Evolutionary conservation across 2,888 invertebrate genomes (phyloP), one percentile per base, ranked within the genome.

Genomic region (Myopa testacea): DNA sequence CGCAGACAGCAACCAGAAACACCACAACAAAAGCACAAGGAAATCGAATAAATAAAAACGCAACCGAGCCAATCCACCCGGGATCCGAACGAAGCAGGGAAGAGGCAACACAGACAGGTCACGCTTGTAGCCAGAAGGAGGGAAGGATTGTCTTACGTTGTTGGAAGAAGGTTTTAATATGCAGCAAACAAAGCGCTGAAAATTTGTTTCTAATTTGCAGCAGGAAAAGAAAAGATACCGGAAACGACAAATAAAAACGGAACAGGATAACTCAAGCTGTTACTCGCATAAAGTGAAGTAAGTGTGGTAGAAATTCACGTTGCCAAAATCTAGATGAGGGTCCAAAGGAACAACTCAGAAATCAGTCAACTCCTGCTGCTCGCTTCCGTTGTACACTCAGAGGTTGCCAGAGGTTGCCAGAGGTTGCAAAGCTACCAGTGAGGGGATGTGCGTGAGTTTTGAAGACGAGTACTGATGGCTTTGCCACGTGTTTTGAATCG

Each of bases 141-240:
- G 4, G 55, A n/a, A 5, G n/a, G 45, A 10, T 10, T 6, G 14
- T 19, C 63, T 16, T n/a, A 4, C 55, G 14, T 55, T 55, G 55
- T n/a, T n/a, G 55, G n/a, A 16, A 26, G 38, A 62, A 45, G 26
- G 40, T 45, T 45, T 74, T 74, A 74, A 65, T 74, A 74, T 74
- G 74, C 74, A 52, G 52, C 74, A 50, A 52, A 52, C 52, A 19
- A 50, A 50, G 37, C 52, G 38, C 37, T 50, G 37, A 72, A 72
- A 63, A 74, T 74, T 74, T 74, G 74, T 74, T 74, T 63, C 26
- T 65, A 65, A 74, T 74, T 74, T 65, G 52, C 52, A 65, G 52
- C 37, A 45, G 40, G 38, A 26, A 19, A 52, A 52, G 37, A 19
- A 58, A 75, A 55, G 67, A 34, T 38, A 55, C 4, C 50, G 74